Conservation (phyloP, 2,113 vertebrate genomes). For the Scatophagus argus region DNA sequence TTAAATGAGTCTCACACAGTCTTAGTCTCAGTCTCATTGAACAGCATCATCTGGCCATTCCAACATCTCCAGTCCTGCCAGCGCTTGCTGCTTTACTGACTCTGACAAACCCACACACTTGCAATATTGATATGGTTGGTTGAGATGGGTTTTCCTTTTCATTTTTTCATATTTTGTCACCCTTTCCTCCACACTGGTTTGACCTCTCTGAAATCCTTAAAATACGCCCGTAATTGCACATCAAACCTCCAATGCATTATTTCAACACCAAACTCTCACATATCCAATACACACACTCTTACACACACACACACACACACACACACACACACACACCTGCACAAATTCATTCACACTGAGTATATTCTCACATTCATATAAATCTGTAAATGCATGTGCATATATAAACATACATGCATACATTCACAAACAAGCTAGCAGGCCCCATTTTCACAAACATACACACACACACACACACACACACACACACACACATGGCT, state of each 20-base stretch:
- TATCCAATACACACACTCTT: slow-evolving; percentile 20
- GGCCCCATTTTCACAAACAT: slow-evolving; percentile 40
- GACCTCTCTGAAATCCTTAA: slow-evolving; percentile 96
- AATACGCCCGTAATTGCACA: slow-evolving; percentile 96
- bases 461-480: slow-evolving; percentile 41
- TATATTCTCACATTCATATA: slow-evolving; percentile 37
- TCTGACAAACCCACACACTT: slow-evolving; percentile 43
- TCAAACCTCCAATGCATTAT: slow-evolving; percentile 96
- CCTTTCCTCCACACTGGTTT: slow-evolving; percentile 81
- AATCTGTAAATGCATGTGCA: slow-evolving; percentile 52
- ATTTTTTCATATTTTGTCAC: slow-evolving; percentile 88
- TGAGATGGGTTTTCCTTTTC: slow-evolving; percentile 90
- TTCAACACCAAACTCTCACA: slow-evolving; percentile 75
- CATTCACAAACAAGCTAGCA: slow-evolving; percentile 43
- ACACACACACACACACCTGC: slow-evolving; percentile 39
- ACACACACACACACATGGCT: slow-evolving; percentile 43
- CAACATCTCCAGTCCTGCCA: slow-evolving; percentile 76
- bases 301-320: slow-evolving; percentile 27
- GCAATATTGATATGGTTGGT: slow-evolving; percentile 91
- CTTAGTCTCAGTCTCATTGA: too few relatives aligned
- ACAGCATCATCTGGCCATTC: slow-evolving; percentile 79
- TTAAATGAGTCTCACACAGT: slow-evolving; percentile 73
- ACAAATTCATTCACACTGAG: too few relatives aligned
- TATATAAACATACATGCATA: slow-evolving; percentile 39
- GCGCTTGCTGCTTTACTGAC: slow-evolving; percentile 86